Evolutionary conservation across 2,797 vertebrate species (phyloP).

Genomic region (Clamator glandarius): DNA sequence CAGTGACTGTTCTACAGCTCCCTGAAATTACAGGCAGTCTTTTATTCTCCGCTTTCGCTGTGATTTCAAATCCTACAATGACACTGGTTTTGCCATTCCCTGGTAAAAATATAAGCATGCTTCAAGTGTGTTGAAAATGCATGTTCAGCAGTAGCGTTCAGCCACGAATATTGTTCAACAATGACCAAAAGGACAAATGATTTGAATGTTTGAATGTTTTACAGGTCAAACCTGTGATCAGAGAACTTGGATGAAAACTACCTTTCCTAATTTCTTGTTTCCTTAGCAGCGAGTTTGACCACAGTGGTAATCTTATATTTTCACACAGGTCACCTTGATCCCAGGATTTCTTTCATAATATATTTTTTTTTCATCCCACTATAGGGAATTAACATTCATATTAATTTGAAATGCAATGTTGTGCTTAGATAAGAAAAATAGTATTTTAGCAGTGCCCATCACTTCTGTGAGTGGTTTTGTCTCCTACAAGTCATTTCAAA

Average conservation of each 20-base stretch:
- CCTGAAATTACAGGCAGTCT: not conserved
- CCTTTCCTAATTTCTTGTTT: not conserved
- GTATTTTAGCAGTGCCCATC: not conserved
- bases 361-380: not conserved
- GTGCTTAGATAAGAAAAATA: not conserved
- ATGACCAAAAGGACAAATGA: not conserved
- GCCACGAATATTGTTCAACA: not conserved
- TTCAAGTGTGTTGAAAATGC: not conserved
- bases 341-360: not conserved
- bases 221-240: not conserved
- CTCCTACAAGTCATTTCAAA: not conserved
- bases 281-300: not conserved
- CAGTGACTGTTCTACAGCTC: not conserved
- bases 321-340: not conserved
- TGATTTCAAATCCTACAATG: not conserved
- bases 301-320: not conserved
- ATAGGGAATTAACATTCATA: not conserved
- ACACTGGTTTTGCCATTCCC: not conserved
- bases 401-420: not conserved
- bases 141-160: not conserved
- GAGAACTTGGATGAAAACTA: not conserved
- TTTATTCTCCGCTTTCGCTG: not conserved
- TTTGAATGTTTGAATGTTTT: rapidly evolving
- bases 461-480: not conserved
- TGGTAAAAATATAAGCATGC: not conserved